Evolutionary conservation across 2,113 vertebrate genomes (phyloP).

Genomic region (Psittacula cyanocephala): DNA sequence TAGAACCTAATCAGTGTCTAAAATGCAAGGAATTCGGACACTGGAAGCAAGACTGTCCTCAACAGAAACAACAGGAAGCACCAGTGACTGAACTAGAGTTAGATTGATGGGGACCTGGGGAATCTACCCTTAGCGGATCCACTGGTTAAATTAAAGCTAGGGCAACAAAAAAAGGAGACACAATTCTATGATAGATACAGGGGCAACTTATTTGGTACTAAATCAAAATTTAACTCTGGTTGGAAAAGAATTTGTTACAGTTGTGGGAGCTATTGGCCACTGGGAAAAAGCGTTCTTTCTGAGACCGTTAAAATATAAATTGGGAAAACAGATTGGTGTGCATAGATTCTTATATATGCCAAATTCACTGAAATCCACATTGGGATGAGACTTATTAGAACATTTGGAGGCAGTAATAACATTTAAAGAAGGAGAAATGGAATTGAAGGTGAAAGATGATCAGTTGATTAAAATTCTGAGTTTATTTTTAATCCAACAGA

Average conservation of each 20-base stretch:
- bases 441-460: too few relatives aligned
- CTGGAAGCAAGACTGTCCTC: background rate
- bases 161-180: background rate
- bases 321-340: background rate
- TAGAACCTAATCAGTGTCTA: too few relatives aligned
- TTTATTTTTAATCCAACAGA: too few relatives aligned
- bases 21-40: too few relatives aligned
- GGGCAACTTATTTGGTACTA: background rate
- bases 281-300: background rate
- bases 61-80: background rate
- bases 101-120: too few relatives aligned
- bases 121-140: background rate
- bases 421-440: too few relatives aligned
- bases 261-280: background rate
- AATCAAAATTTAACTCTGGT: background rate
- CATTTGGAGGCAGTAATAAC: too few relatives aligned
- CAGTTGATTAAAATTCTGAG: too few relatives aligned
- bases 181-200: background rate
- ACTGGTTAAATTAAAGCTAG: background rate
- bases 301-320: background rate
- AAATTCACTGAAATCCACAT: too few relatives aligned
- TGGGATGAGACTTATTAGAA: too few relatives aligned
- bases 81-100: background rate
- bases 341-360: background rate
- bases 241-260: background rate